Conservation (phyloP, 2,888 invertebrate species). For the Xylota sylvarum region DNA sequence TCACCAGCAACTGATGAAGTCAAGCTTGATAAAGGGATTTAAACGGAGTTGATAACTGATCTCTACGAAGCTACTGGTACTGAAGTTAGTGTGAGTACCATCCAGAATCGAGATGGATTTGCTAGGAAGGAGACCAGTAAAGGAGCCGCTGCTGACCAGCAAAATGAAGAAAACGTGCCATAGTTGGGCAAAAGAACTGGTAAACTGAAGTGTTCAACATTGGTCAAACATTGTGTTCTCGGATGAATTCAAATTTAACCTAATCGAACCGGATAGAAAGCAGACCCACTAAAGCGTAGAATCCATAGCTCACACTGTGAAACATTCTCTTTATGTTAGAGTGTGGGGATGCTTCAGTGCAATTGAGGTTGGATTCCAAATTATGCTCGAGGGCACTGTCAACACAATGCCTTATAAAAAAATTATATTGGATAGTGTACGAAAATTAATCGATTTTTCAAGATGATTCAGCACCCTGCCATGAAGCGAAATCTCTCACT, state of each 20-base stretch:
- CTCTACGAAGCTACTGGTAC: too few relatives aligned
- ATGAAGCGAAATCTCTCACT: too few relatives aligned
- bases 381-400: conserved; percentile 4
- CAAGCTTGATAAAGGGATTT: background rate
- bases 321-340: conserved; percentile 2
- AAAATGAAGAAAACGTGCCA: conserved; percentile 1
- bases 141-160: too few relatives aligned
- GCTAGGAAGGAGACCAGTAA: background rate
- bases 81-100: background rate
- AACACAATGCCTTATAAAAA: too few relatives aligned
- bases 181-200: background rate
- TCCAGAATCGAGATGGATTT: conserved; percentile 2
- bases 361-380: background rate
- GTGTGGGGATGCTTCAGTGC: background rate
- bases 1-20: background rate
- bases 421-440: too few relatives aligned
- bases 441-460: too few relatives aligned
- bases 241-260: background rate
- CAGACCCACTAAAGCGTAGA: background rate
- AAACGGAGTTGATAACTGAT: too few relatives aligned
- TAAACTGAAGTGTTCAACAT: background rate
- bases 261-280: background rate
- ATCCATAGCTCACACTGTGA: too few relatives aligned
- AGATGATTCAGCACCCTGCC: too few relatives aligned
- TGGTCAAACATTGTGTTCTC: background rate